Conservation (phyloP, 2,888 invertebrate genomes). For the Apotomis turbidana region DNA sequence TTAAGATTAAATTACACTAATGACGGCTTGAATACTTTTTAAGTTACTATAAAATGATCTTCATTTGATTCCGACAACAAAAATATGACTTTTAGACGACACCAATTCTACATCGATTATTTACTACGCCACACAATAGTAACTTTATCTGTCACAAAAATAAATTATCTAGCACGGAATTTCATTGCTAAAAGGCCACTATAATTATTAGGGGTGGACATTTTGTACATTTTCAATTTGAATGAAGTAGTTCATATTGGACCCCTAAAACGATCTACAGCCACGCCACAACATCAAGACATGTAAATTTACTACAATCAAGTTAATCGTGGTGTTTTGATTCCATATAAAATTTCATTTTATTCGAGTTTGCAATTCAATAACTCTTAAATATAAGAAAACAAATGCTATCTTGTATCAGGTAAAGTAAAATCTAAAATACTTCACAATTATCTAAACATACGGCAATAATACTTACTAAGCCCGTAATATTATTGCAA, state of each 20-base stretch:
- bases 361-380: conserved; percentile 33
- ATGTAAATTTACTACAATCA: conserved; percentile 45
- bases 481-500: conserved; percentile 60
- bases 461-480: conserved; percentile 66
- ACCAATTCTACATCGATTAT: conserved; percentile 53
- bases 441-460: conserved; percentile 51
- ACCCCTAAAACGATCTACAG: conserved; percentile 54
- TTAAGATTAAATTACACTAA: conserved; percentile 54
- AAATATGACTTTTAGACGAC: conserved; percentile 50
- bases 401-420: conserved; percentile 62
- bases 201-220: conserved; percentile 52
- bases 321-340: conserved; percentile 32
- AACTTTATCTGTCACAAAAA: conserved; percentile 52
- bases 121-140: conserved; percentile 48
- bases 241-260: conserved; percentile 37
- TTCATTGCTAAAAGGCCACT: conserved; percentile 58
- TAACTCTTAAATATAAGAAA: conserved; percentile 40
- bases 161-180: conserved; percentile 53
- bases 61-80: conserved; percentile 55
- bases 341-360: conserved; percentile 32
- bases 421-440: conserved; percentile 55
- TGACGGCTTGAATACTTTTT: conserved; percentile 66
- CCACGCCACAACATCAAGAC: conserved; percentile 73
- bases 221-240: conserved; percentile 41
- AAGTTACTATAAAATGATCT: conserved; percentile 60